A percentile compares a stretch with the other conserved stretches of the same genome.
These are phyloP conservation scores for Drosophila grimshawi DNA, from an alignment of 1,140 invertebrate genomes.

Conservation along the genomic window DNA sequence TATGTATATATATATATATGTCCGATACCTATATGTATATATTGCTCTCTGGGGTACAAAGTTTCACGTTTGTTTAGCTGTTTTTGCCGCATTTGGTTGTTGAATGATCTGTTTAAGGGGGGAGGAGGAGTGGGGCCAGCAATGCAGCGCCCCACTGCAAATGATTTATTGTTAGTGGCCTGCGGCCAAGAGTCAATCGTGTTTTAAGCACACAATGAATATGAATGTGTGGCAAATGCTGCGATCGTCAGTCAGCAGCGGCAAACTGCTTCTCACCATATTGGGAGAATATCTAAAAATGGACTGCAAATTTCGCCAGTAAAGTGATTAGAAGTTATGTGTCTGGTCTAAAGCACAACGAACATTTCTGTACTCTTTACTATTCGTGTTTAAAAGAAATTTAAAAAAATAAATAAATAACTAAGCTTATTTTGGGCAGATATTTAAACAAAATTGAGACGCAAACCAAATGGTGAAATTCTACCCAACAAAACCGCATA, in stretches of 20 bases:
- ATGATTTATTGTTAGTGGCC: slow-evolving; percentile 67
- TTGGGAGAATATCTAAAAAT: slow-evolving; percentile 51
- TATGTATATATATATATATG: neutral
- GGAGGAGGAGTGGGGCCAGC: slow-evolving; percentile 29
- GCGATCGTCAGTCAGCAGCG: slow-evolving; percentile 16
- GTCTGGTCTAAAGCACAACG: slow-evolving; percentile 5
- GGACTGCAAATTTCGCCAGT: slow-evolving; percentile 58
- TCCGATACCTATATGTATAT: too few species aligned
- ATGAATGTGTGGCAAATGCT: slow-evolving; percentile 22
- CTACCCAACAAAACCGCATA: too few species aligned
- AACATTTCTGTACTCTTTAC: neutral
- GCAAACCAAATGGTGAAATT: too few species aligned
- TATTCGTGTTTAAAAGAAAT: neutral
- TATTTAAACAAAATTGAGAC: too few species aligned
- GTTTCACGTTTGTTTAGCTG: slow-evolving; percentile 45
- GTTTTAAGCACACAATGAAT: slow-evolving; percentile 31
- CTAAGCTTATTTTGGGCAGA: too few species aligned
- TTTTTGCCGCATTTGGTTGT: slow-evolving; percentile 43
- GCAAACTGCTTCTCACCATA: slow-evolving; percentile 53
- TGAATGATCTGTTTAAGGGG: slow-evolving; percentile 40
- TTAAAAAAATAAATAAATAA: too few species aligned
- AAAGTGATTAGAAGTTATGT: slow-evolving; percentile 42
- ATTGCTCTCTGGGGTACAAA: slow-evolving; percentile 25
- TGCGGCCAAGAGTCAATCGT: slow-evolving; percentile 69
- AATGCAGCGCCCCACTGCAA: slow-evolving; percentile 36